Base-by-base conservation (phyloP, 2,113 vertebrate genomes). In the Clarias batrachus region DNA sequence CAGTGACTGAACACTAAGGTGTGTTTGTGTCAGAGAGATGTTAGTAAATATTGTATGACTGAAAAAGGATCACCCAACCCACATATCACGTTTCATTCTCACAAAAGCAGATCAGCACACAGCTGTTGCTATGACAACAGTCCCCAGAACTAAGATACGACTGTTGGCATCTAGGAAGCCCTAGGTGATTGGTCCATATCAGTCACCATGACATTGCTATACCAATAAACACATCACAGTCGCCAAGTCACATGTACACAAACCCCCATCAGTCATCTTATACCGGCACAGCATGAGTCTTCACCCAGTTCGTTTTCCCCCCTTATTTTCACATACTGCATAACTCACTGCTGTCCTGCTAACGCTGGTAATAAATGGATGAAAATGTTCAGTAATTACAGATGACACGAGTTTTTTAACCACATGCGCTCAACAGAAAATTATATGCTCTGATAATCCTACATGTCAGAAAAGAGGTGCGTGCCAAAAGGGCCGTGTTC, bases 71-170 rank as follows among this genome's bases (percentile, higher is more conserved):
- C 33, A 63, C 4, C 82, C 60, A 41, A 73, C 54, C 66, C 74
- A 77, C 52, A 33, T 71, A 79, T 87, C 63, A 82, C 48, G 66
- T 27, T 78, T 70, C 63, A 85, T 89, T 13, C 2, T 60, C 80
- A 83, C 25, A n/a, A 33, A 41, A 78, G 78, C 68, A 33, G 54
- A 84, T 81, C 33, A 82, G 23, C 9, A 66, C 79, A 81, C 30
- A 77, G 21, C 23, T 78, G 88, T 87, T 87, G 71, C 86, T 56
- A 89, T 82, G 63, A 70, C 57, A 87, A 83, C 71, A 41, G 60
- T 65, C 54, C 56, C 48, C 21, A 12, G 30, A 80, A 88, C 41
- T 56, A 65, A 66, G 77, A 79, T 54, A 66, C 9, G 6, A 68
- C 56, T 74, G 21, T 8, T 70, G 19, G 52, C 30, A 73, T 52